A percentile compares a stretch with the other conserved stretches of the same genome.
These are phyloP conservation scores for Trisateles emortualis DNA, from an alignment of 2,888 invertebrate species.

Conservation along the genomic window DNA sequence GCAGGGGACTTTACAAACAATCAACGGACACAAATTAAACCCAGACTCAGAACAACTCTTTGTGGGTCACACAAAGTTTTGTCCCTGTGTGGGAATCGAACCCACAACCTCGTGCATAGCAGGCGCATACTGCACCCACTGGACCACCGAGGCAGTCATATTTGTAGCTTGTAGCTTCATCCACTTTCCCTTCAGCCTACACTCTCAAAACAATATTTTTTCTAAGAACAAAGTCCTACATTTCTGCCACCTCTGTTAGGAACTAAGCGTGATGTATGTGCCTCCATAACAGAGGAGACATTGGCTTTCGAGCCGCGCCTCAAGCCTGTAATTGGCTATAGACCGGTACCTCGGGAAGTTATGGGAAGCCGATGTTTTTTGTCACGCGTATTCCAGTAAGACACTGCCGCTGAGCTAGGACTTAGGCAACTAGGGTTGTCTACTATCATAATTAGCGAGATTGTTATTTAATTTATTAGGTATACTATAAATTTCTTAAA, in stretches of 20 bases:
- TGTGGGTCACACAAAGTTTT: too few species aligned
- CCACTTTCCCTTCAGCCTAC: too few species aligned
- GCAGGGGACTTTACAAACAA: too few species aligned
- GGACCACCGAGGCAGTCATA: too few species aligned
- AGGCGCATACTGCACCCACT: too few species aligned
- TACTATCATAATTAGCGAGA: background rate
- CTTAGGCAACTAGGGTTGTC: conserved; percentile 27
- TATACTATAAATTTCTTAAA: too few species aligned
- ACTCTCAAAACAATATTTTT: conserved; percentile 10
- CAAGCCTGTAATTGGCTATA: conserved; percentile 49
- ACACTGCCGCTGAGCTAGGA: conserved; percentile 40
- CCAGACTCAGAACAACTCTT: too few species aligned
- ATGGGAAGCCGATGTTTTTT: conserved; percentile 64
- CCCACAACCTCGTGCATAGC: too few species aligned
- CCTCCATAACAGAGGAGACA: conserved; percentile 29
- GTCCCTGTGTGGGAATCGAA: too few species aligned
- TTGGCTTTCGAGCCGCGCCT: conserved; percentile 54
- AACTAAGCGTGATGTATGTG: conserved; percentile 6
- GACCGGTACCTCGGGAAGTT: conserved; percentile 52
- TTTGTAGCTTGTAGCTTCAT: too few species aligned
- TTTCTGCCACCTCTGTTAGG: conserved; percentile 20
- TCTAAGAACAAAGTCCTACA: conserved; percentile 15
- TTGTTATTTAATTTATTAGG: too few species aligned
- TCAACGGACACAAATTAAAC: too few species aligned
- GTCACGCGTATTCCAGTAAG: conserved; percentile 40